phyloP scores from a whole-genome alignment of 1,140 invertebrate species.

The Drosophila sproati region DNA sequence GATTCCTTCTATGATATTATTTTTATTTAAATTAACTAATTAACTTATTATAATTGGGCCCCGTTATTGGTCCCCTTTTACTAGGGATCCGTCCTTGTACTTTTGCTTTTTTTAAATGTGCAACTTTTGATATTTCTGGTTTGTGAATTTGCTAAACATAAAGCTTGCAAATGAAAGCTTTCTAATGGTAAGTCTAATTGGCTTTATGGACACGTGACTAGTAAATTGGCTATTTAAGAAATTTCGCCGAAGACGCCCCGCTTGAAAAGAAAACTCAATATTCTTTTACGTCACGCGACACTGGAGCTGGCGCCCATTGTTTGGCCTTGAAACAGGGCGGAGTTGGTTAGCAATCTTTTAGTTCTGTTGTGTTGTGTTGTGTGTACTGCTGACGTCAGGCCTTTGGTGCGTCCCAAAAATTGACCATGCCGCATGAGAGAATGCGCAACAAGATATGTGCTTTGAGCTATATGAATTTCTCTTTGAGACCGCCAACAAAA shows the following conservation, averaged over 20 bases:
- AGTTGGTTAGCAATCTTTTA: constrained; percentile 26
- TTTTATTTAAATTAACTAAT: too few species aligned
- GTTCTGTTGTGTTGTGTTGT: not conserved
- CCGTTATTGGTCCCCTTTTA: not conserved
- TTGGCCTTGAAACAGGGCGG: constrained; percentile 64
- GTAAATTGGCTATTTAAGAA: constrained; percentile 36
- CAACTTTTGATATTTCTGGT: constrained; percentile 36
- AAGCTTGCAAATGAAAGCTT: constrained; percentile 49
- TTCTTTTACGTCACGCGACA: constrained; percentile 77
- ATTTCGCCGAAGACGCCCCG: constrained; percentile 43
- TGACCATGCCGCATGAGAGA: constrained; percentile 68
- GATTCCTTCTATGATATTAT: too few species aligned
- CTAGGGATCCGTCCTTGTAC: not conserved
- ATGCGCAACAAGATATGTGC: constrained; percentile 75
- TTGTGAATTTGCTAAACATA: constrained; percentile 33
- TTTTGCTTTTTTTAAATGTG: not conserved
- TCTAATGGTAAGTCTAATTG: constrained; percentile 59
- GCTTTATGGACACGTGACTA: constrained; percentile 63
- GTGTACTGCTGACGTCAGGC: constrained; percentile 61
- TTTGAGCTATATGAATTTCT: constrained; percentile 7
- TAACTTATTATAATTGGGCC: not conserved
- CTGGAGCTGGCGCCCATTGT: constrained; percentile 54
- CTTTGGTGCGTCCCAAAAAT: constrained; percentile 41
- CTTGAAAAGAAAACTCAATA: constrained; percentile 60
- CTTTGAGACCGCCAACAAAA: not conserved